Evolutionary conservation across 2,113 vertebrate species (phyloP), one percentile per base, ranked within the genome.

Genomic region (Protobothrops mucrosquamatus): DNA sequence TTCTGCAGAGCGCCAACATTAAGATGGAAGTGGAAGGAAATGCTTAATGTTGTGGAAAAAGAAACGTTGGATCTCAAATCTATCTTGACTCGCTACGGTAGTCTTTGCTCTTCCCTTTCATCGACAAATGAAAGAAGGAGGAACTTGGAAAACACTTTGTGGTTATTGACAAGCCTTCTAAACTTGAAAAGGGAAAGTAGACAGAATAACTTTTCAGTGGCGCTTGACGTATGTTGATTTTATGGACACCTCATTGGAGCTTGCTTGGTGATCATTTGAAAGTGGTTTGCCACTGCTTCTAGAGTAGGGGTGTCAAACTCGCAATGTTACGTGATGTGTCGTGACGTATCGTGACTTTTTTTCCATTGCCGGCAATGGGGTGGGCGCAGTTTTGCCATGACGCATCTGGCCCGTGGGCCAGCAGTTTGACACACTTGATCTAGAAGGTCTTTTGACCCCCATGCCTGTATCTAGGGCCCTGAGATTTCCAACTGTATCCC

Each of bases 1-100:
- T 91, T 95, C 22, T 5, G 89, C 29, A 46, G 93, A 94, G 57
- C 91, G 90, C 55, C 96, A 43, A 92, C 88, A 92, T 94, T 93
- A 94, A 96, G 95, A 74, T 91, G 91, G 55, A 96, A 95, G 74
- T 88, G 54, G 74, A 90, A 43, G 57, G 54, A 12, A 29, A 10
- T 39, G 54, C 23, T 86, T 87, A 61, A 54, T 93, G 39, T 64
- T 24, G 8, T 24, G 26, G 22, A 11, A 6, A 34, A 56, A 43
- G 22, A 54, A 11, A 4, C 3, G 34, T 81, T 39, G 22, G 91
- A 22, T 9, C 59, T 89, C 61, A 55, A 26, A 74, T 55, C 59
- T 52, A 14, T 54, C 24, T 14, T n/a, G 59, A 74, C 43, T 23
- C 3, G 7, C 23, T 10, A 6, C 85, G 48, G 48, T 51, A 34